Conservation (phyloP, 2,888 invertebrate species). For the Eupsilia transversa region DNA sequence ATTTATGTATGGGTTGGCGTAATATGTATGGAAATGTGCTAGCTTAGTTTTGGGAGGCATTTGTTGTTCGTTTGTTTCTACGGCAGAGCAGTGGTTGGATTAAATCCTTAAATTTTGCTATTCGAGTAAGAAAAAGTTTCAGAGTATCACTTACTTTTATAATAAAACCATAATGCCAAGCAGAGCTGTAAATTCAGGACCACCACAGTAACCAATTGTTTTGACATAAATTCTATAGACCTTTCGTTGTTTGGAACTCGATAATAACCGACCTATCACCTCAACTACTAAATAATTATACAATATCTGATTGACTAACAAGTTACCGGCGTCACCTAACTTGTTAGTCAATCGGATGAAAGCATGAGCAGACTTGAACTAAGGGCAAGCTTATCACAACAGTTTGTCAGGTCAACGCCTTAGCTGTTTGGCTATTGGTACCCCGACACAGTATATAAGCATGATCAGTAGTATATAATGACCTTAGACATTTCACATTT, state of each 20-base stretch:
- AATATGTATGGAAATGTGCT: constrained; percentile 51
- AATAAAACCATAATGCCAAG: not conserved
- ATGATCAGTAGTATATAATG: too few species aligned
- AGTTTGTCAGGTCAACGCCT: not conserved
- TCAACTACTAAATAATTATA: not conserved
- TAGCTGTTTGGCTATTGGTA: too few species aligned
- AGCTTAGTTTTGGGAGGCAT: constrained; percentile 24
- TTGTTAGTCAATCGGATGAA: too few species aligned
- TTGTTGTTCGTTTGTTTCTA: not conserved
- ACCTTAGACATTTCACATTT: too few species aligned
- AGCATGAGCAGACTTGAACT: not conserved
- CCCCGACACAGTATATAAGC: too few species aligned
- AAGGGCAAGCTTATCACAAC: not conserved
- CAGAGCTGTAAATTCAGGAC: not conserved
- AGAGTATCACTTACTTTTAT: not conserved
- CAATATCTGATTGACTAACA: not conserved
- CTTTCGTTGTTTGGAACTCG: too few species aligned
- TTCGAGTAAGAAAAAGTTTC: not conserved
- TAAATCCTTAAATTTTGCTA: not conserved
- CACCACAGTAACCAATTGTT: too few species aligned
- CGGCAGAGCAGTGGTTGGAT: not conserved
- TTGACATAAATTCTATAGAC: not conserved
- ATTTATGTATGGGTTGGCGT: constrained; percentile 51
- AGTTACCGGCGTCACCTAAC: not conserved
- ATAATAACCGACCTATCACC: not conserved